Conservation (phyloP, 2,888 invertebrate species). For the Gastracanthus pulcherrimus region DNA sequence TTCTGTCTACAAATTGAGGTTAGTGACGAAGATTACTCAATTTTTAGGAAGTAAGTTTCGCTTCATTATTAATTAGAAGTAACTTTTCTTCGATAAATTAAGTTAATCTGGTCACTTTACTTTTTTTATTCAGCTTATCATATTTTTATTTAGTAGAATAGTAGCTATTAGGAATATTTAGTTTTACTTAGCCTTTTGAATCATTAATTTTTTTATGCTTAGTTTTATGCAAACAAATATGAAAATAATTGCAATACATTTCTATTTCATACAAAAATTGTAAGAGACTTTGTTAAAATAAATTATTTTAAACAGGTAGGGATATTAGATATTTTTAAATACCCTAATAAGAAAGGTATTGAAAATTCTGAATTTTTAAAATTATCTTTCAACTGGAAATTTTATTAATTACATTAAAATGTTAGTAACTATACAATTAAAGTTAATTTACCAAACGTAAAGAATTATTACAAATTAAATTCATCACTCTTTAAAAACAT, state of each 20-base stretch:
- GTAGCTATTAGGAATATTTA: not conserved
- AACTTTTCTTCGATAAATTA: slow-evolving; percentile 52
- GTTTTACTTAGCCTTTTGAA: not conserved
- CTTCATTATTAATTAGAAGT: slow-evolving; percentile 49
- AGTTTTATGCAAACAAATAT: slow-evolving; percentile 23
- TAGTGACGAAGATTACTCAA: slow-evolving; percentile 58
- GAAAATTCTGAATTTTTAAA: no score
- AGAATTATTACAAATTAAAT: no score
- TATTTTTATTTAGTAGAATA: slow-evolving; percentile 36
- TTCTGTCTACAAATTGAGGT: slow-evolving; percentile 60
- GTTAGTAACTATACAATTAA: no score
- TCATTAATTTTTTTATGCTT: not conserved
- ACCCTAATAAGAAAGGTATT: no score
- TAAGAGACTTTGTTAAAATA: not conserved
- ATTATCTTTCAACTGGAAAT: no score
- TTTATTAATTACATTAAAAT: no score
- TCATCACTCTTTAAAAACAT: no score
- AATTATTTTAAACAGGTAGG: not conserved
- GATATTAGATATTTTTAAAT: no score
- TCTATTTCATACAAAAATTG: not conserved
- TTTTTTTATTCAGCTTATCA: slow-evolving; percentile 9
- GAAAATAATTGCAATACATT: slow-evolving; percentile 19
- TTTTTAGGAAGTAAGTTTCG: slow-evolving; percentile 57
- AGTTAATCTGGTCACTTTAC: slow-evolving; percentile 53
- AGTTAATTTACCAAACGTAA: no score